A percentile compares a stretch with the other conserved stretches of the same genome.
phyloP scores from a whole-genome alignment of 2,113 vertebrate species.

The Centropus bengalensis region DNA sequence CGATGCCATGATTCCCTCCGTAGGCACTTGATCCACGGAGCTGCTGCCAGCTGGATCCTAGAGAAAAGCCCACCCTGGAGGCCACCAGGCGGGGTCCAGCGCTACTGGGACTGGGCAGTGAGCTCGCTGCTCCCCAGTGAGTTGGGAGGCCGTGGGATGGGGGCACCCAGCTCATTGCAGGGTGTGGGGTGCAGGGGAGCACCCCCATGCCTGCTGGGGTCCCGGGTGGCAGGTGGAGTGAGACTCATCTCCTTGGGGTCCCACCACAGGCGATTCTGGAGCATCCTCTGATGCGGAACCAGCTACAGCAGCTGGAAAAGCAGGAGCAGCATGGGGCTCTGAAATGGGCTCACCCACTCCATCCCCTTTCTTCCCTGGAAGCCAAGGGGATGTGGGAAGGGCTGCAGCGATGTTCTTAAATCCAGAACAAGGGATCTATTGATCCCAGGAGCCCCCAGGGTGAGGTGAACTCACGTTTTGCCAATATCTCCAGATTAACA shows the following conservation, averaged over 20 bases:
- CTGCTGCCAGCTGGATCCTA: background rate
- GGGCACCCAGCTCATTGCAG: background rate
- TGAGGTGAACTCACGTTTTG: rapidly evolving
- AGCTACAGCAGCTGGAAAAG: background rate
- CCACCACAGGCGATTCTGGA: background rate
- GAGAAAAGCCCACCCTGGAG: background rate
- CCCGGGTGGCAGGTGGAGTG: background rate
- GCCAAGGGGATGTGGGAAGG: background rate
- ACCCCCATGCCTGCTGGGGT: rapidly evolving
- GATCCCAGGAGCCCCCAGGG: background rate
- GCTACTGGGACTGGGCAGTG: rapidly evolving
- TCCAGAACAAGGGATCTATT: background rate
- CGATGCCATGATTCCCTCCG: rapidly evolving
- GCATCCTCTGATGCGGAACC: rapidly evolving
- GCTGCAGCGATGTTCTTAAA: background rate
- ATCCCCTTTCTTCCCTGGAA: background rate
- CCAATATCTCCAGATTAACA: background rate
- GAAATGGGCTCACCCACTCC: background rate
- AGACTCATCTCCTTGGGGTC: background rate
- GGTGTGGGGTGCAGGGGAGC: rapidly evolving
- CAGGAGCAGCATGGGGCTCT: background rate
- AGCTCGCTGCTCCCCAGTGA: background rate
- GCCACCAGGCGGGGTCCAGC: background rate
- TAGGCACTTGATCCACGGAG: conserved; percentile 70
- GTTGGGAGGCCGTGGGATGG: background rate